A percentile compares a stretch with the other conserved stretches of the same genome.
These are phyloP conservation scores for Patiria miniata DNA, from an alignment of 35 echinoderm and acorn worm genomes.

Conservation along the genomic window DNA sequence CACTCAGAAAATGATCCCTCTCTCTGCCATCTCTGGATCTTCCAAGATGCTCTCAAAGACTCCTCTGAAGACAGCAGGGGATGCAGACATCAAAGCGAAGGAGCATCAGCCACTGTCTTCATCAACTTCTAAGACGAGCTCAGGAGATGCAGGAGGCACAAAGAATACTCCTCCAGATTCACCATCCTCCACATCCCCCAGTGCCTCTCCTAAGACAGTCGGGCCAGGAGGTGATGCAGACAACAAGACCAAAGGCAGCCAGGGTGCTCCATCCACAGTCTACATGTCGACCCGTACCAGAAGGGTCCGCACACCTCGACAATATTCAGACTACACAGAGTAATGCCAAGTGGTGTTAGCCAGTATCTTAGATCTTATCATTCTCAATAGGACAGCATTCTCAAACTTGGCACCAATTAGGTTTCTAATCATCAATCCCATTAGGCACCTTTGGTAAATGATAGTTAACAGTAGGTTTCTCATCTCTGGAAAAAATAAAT, in stretches of 20 bases:
- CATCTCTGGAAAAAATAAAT: no score
- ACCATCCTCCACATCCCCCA: not conserved
- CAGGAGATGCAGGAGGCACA: not conserved
- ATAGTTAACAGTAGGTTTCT: no score
- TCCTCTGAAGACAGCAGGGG: not conserved
- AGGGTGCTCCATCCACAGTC: constrained; percentile 23
- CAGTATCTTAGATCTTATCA: no score
- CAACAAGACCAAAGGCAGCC: not conserved
- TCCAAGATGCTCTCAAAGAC: not conserved
- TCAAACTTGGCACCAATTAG: no score
- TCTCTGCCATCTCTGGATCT: no score
- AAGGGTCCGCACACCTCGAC: constrained; percentile 68
- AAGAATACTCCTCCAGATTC: no score
- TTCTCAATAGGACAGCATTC: no score
- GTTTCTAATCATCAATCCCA: no score
- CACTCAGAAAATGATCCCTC: no score
- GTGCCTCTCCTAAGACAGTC: not conserved
- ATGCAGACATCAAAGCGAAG: not conserved
- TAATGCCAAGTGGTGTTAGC: not conserved
- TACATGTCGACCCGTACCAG: constrained; percentile 70
- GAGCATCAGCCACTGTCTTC: not conserved
- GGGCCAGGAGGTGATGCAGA: constrained; percentile 8
- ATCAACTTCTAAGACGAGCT: constrained; percentile 14
- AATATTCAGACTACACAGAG: constrained; percentile 82
- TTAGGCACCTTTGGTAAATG: no score